Conservation (phyloP, 2,797 vertebrate species). For the Huso huso region DNA sequence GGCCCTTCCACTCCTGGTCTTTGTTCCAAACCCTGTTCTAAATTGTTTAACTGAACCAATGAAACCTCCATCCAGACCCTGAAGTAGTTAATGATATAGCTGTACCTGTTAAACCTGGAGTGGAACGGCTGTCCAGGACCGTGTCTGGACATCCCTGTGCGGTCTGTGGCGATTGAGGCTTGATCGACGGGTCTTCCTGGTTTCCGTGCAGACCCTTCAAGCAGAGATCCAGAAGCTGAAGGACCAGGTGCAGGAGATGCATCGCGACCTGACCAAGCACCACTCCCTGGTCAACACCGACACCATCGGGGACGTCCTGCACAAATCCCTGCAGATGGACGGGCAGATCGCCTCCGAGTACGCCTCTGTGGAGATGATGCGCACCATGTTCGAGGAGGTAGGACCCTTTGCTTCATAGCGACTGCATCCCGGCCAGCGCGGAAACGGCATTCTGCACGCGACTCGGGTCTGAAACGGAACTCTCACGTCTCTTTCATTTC, state of each 20-base stretch:
- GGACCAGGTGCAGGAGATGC: slow-evolving; percentile 87
- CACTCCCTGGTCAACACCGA: slow-evolving; percentile 85
- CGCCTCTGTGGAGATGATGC: slow-evolving; percentile 69
- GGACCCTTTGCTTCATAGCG: not conserved
- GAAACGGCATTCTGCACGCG: too few relatives aligned
- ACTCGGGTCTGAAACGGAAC: too few relatives aligned
- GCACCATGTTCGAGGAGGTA: slow-evolving; percentile 81
- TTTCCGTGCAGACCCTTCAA: slow-evolving; percentile 65
- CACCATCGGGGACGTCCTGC: slow-evolving; percentile 75
- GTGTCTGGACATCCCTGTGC: not conserved
- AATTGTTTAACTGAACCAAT: too few relatives aligned
- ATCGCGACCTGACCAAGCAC: slow-evolving; percentile 88
- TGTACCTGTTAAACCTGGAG: too few relatives aligned
- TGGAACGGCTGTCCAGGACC: too few relatives aligned
- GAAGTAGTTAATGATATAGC: too few relatives aligned
- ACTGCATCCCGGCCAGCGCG: not conserved
- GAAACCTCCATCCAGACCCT: too few relatives aligned
- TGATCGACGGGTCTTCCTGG: not conserved
- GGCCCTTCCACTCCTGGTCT: too few relatives aligned
- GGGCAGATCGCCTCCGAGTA: slow-evolving; percentile 67
- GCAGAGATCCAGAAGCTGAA: slow-evolving; percentile 77
- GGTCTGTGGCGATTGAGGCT: not conserved
- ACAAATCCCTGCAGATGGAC: slow-evolving; percentile 74
- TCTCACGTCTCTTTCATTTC: not conserved
- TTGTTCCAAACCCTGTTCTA: too few relatives aligned